Evolutionary conservation across 2,113 vertebrate species (phyloP), one percentile per base, ranked within the genome.

Genomic region (Triplophysa dalaica): DNA sequence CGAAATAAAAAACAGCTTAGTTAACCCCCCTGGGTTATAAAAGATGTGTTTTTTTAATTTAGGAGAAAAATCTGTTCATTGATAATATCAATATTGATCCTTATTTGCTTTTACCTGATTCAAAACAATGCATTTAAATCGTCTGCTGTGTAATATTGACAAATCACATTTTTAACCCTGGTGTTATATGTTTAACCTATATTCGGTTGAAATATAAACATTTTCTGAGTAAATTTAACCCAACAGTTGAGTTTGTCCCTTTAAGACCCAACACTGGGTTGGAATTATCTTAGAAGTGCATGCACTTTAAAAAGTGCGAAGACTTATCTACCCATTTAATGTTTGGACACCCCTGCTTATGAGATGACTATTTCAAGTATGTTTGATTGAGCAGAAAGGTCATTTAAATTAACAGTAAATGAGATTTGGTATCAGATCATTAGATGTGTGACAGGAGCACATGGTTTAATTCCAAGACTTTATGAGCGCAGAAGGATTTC

Each of bases 351-450:
- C 58, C 48, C 26, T 58, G 24, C 41, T 66, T 67, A 61, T 65
- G 60, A 62, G 77, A 83, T 82, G 75, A 83, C 78, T 78, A 72
- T 77, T 62, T 2, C 43, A 24, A 62, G 66, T 43, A 60, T 41
- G 54, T 21, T 24, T 72, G 38, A 82, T 63, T 77, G 65, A 83
- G 74, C 19, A 80, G 79, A 78, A 81, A 75, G 63, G 76, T 74
- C 8, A 83, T 84, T 84, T 41, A 70, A 78, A 85, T 86, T 65
- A 82, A 82, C 63, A 65, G 41, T 74, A 73, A 86, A 85, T 83
- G 43, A 80, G 61, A 87, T 83, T 81, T 75, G 70, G 69, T 75
- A 67, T 74, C 38, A 54, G 38, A 52, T 61, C 74, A 84, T 84
- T 78, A 81, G 41, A 2, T 43, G 63, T 21, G 66, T 66, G 61